Evolutionary conservation across 2,797 vertebrate genomes (phyloP).

Genomic region (Melanotaenia maccullochi): DNA sequence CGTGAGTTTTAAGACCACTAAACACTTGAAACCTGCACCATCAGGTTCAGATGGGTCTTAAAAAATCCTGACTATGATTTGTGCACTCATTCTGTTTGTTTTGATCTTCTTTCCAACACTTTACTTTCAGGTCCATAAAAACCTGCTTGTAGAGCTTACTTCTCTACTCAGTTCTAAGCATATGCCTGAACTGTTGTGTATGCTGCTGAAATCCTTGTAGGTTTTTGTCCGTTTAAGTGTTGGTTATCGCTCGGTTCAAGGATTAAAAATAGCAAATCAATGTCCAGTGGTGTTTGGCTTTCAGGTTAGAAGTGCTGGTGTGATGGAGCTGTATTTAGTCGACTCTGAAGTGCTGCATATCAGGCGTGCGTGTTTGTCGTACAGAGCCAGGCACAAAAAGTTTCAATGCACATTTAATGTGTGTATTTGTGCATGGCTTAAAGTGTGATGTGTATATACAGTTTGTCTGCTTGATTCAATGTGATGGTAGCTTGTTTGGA

Average conservation of each 20-base stretch:
- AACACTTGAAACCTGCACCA: not conserved
- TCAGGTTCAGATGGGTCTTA: not conserved
- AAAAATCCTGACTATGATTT: not conserved
- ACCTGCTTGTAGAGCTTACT: not conserved
- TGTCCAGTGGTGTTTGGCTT: slow-evolving; percentile 59
- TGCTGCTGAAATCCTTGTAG: slow-evolving; percentile 13
- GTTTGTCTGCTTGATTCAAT: slow-evolving; percentile 54
- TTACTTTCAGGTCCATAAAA: not conserved
- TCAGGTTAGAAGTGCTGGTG: slow-evolving; percentile 47
- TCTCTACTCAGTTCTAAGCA: not conserved
- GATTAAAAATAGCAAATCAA: slow-evolving; percentile 65
- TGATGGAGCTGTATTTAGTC: slow-evolving; percentile 54
- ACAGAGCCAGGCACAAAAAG: slow-evolving; percentile 1
- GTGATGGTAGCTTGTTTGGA: slow-evolving; percentile 60
- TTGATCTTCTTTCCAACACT: not conserved
- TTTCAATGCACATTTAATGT: not conserved
- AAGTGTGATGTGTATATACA: slow-evolving; percentile 26
- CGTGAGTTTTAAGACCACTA: not conserved
- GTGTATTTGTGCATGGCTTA: slow-evolving; percentile 6
- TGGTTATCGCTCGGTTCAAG: slow-evolving; percentile 45
- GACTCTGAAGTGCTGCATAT: slow-evolving; percentile 54
- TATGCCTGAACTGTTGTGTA: not conserved
- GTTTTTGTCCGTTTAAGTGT: slow-evolving; percentile 30
- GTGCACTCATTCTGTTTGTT: no score
- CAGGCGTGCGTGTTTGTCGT: slow-evolving; percentile 28